Evolutionary conservation across 2,113 vertebrate genomes (phyloP).

Genomic region (Platysternon megacephalum): DNA sequence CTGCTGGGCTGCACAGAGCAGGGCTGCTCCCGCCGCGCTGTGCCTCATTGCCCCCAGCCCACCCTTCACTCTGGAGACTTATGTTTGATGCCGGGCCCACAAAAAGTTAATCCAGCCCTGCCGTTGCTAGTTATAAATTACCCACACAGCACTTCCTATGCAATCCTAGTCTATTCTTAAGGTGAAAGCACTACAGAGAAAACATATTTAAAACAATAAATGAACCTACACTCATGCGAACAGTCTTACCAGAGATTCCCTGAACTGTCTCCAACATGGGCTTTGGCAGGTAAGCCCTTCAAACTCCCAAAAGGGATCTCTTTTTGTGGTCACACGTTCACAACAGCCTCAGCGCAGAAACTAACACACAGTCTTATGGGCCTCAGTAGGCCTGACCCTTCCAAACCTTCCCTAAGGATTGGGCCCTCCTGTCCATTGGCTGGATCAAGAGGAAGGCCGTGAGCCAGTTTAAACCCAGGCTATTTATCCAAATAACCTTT

Average conservation of each 20-base stretch:
- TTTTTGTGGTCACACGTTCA: neutral
- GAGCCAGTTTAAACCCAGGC: neutral
- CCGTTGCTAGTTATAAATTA: neutral
- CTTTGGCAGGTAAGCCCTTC: neutral
- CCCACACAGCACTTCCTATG: neutral
- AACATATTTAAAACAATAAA: neutral
- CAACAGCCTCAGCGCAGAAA: neutral
- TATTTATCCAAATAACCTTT: neutral
- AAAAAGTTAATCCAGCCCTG: too few species aligned
- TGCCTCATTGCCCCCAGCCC: too few species aligned
- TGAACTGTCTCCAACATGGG: too few species aligned
- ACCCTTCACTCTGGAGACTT: too few species aligned
- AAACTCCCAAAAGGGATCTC: neutral
- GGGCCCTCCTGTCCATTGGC: neutral
- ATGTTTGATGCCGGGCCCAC: too few species aligned
- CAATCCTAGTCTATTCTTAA: neutral
- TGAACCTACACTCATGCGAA: too few species aligned
- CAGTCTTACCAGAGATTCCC: too few species aligned
- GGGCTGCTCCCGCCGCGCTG: too few species aligned
- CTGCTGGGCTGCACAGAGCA: too few species aligned
- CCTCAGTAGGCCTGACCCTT: neutral
- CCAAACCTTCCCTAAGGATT: neutral
- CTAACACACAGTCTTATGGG: neutral
- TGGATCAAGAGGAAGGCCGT: neutral
- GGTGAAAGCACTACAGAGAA: neutral